Base-by-base conservation (phyloP, 2,888 invertebrate genomes). In the Dasysyrphus albostriatus region DNA sequence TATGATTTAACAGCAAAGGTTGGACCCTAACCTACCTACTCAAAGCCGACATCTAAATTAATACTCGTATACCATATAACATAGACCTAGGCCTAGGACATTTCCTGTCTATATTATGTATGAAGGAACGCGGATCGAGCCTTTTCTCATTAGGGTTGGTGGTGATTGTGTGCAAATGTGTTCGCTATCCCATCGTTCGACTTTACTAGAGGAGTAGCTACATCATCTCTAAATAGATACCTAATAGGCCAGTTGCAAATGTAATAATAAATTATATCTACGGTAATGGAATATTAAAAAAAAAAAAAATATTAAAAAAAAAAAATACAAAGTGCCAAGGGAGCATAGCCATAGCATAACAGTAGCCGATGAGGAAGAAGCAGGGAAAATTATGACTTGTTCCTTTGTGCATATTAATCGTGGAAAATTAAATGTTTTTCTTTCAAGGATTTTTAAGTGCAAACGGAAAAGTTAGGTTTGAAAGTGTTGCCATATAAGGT, bases 361-460 rank as follows among this genome's bases (percentile, higher is more conserved):
- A 44, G 65, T 42, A 44, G 75, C 51, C 49, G 59, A 72, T 75
- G 70, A 83, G 74, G 83, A 80, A 75, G 75, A 79, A 75, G 79
- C 59, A 72, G 84, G 72, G 34, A 74, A 72, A 75, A 83, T 87
- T 75, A 79, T 87, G 78, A 83, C 87, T 83, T 58, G 47, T 37
- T 82, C 87, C 83, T 83, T 85, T 83, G 83, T 87, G 87, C 78
- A 83, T 83, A 85, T 85, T 85, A 85, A 85, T 85, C 81, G 77
- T 77, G 82, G 77, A 87, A 87, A 87, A 87, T 87, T 87, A 87
- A 87, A 87, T 87, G 87, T 82, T 79, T 87, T 87, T 87, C 75
- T 87, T 83, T 87, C 83, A 83, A 75, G 79, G 83, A 75, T 67
- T 69, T 54, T 24, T 19, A 44, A 44, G 51, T 69, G 74, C 65